Base-by-base conservation (phyloP, 2,888 invertebrate genomes). In the Volucella zonaria region DNA sequence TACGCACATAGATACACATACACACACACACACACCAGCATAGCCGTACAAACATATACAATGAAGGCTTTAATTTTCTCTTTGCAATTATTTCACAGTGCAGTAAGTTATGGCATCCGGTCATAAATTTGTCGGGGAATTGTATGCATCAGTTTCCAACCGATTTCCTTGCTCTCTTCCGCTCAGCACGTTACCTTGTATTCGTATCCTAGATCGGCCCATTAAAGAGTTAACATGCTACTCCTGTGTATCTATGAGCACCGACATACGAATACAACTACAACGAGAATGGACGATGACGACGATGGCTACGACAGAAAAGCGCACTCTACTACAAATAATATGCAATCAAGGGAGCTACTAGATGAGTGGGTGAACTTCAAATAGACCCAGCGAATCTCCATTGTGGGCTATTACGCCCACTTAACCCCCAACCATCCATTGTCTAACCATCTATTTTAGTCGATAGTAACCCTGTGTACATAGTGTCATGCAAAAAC, bases 101-200 rank as follows among this genome's bases (percentile, higher is more conserved):
- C 68, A 85, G 71, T 85, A 76, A 85, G 85, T 77, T 81, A 85
- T 85, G 85, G 85, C 64, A 81, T 85, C 81, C 81, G 81, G 85
- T 85, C 81, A 85, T 85, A 85, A 85, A 85, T 85, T 85, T 85
- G 85, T 81, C 77, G 64, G 62, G 66, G 68, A 85, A 85, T 81
- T 85, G 85, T 81, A 75, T 76, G 67, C 67, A 80, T 83, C 80
- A 75, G 75, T 80, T 83, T 52, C 66, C 56, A 76, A 51, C 54
- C 75, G 82, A 82, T 78, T 70, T 79, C 58, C 58, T 64, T 52
- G 74, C 42, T 52, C 70, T 45, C 74, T 68, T 15, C 52, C 54
- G 40, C 68, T 70, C 56, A 70, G 31, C 31, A 6, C 12, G 51
- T 51, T 77, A 73, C 71, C 61, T 82, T 77, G 73, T 56, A 47